Evolutionary conservation across 1,140 invertebrate species (phyloP).

Genomic region (Ericerus pela): DNA sequence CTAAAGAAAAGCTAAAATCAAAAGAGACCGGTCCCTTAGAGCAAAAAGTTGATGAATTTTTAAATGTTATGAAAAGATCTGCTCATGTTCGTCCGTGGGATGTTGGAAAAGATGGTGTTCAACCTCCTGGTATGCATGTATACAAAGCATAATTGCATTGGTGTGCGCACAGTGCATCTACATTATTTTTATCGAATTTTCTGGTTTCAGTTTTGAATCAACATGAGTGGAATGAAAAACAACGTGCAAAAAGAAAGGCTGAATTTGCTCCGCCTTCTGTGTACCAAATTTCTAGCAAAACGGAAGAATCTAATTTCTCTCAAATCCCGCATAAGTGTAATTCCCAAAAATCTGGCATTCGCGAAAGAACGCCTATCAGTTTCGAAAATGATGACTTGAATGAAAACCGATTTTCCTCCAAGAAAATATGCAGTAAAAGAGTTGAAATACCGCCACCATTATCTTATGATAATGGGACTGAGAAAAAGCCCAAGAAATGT

Average conservation of each 20-base stretch:
- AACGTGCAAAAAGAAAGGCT: slow-evolving; percentile 43
- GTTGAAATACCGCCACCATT: background rate
- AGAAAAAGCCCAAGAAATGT: background rate
- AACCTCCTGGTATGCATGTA: slow-evolving; percentile 19
- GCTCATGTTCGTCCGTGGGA: slow-evolving; percentile 48
- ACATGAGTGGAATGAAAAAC: slow-evolving; percentile 62
- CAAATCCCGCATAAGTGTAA: background rate
- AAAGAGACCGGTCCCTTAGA: slow-evolving; percentile 22
- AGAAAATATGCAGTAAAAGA: background rate
- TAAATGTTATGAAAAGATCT: slow-evolving; percentile 17
- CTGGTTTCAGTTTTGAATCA: slow-evolving; percentile 42
- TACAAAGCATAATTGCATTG: background rate
- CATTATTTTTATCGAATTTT: background rate
- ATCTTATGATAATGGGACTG: background rate
- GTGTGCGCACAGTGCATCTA: background rate
- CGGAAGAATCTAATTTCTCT: background rate
- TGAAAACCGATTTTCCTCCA: background rate
- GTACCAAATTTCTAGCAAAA: background rate
- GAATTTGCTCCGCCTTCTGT: slow-evolving; percentile 42
- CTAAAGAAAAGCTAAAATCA: slow-evolving; percentile 21
- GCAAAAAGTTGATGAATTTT: slow-evolving; percentile 19
- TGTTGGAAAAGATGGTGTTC: slow-evolving; percentile 37
- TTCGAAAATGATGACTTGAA: background rate
- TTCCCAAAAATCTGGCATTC: background rate
- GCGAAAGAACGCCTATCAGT: background rate